Conservation (phyloP, 2,797 vertebrate genomes). For the Sarcophilus harrisii region DNA sequence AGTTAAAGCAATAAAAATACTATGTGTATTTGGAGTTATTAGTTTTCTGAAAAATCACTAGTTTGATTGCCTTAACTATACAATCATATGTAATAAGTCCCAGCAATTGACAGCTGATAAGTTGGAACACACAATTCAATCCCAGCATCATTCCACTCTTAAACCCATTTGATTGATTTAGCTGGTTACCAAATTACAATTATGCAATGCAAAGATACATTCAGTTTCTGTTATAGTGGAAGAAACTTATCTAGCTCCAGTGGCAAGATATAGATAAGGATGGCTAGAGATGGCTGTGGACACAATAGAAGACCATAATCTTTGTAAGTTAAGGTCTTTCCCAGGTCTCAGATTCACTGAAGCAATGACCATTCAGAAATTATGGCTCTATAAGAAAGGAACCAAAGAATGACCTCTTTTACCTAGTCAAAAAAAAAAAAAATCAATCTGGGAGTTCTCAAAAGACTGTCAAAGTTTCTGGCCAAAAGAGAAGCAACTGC, state of each 20-base stretch:
- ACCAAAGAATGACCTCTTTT: too few relatives aligned
- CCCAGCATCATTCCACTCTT: neutral
- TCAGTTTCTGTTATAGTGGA: neutral
- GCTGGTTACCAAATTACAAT: neutral
- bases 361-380: too few relatives aligned
- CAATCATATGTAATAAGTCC: neutral
- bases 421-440: too few relatives aligned
- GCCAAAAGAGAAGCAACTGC: too few relatives aligned
- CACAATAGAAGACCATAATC: too few relatives aligned
- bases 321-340: too few relatives aligned
- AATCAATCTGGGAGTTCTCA: too few relatives aligned
- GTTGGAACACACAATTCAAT: neutral
- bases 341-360: too few relatives aligned
- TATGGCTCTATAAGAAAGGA: too few relatives aligned
- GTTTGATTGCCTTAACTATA: neutral
- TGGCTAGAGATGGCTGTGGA: too few relatives aligned
- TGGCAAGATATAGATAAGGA: too few relatives aligned
- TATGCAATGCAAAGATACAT: neutral
- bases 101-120: neutral
- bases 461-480: too few relatives aligned
- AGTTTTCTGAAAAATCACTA: neutral
- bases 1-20: neutral
- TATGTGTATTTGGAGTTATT: neutral
- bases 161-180: slow-evolving; percentile 1
- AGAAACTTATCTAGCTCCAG: neutral